Evolutionary conservation across 2,888 invertebrate genomes (phyloP).

Genomic region (Xiphydria camelus): DNA sequence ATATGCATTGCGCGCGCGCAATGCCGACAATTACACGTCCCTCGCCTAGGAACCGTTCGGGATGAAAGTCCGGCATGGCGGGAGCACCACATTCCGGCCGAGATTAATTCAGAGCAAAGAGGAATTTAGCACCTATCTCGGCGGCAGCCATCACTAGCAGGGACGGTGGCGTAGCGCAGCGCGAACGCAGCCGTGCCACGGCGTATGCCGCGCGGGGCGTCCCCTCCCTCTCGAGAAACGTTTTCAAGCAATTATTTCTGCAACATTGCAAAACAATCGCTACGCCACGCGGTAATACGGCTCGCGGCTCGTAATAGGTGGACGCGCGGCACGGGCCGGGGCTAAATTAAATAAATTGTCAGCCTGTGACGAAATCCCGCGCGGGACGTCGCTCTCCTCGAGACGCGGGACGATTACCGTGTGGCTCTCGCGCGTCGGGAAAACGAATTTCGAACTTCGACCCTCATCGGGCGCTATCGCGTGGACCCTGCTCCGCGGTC

Average conservation of each 20-base stretch:
- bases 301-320: conserved; percentile 22
- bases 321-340: conserved; percentile 24
- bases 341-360: conserved; percentile 38
- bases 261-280: conserved; percentile 55
- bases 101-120: conserved; percentile 55
- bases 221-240: conserved; percentile 24
- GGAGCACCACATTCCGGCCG: conserved; percentile 50
- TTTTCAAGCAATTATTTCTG: conserved; percentile 54
- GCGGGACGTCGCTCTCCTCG: no score
- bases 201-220: conserved; percentile 16
- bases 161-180: conserved; percentile 2
- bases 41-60: conserved; percentile 30
- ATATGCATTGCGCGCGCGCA: conserved; percentile 5
- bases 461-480: no score
- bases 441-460: no score
- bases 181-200: conserved; percentile 5
- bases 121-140: conserved; percentile 54
- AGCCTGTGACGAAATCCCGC: conserved; percentile 32
- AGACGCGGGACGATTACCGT: no score
- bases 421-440: no score
- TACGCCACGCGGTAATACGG: conserved; percentile 14
- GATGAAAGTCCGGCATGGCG: conserved; percentile 35
- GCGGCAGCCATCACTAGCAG: conserved; percentile 33
- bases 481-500: no score
- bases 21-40: conserved; percentile 34